phyloP scores from a whole-genome alignment of 2,888 invertebrate genomes.

The Oxytorus armatus region DNA sequence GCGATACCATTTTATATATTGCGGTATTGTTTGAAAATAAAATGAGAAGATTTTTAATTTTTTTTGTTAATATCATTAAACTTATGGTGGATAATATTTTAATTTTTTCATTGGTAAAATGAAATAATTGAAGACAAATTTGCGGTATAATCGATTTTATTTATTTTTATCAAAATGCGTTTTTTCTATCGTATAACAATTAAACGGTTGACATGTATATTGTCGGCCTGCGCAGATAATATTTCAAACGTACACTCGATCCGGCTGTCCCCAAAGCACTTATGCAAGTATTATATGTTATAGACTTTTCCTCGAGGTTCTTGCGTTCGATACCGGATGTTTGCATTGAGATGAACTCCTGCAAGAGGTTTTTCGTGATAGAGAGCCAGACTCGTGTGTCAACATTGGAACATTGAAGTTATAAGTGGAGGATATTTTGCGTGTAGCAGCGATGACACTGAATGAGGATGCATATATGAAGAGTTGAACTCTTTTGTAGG shows the following conservation, averaged over 20 bases:
- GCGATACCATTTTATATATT: neutral
- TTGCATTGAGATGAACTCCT: constrained; percentile 46
- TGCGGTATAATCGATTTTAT: no score
- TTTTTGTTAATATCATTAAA: neutral
- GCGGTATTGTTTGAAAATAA: neutral
- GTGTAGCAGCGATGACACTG: constrained; percentile 6
- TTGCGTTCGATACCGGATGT: constrained; percentile 26
- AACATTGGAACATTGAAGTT: no score
- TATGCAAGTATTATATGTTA: constrained; percentile 43
- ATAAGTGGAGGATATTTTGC: neutral
- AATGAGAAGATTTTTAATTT: neutral
- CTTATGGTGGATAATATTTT: neutral
- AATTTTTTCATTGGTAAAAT: no score
- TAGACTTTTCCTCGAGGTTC: neutral
- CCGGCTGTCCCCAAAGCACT: constrained; percentile 24
- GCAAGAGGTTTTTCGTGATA: constrained; percentile 46
- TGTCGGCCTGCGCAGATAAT: neutral
- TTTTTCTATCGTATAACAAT: no score
- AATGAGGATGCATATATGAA: neutral
- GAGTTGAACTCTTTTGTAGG: constrained; percentile 1
- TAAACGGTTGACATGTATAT: no score
- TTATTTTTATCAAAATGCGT: neutral
- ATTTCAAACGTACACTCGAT: constrained; percentile 22
- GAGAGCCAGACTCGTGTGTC: constrained; percentile 42
- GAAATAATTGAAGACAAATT: no score